Percentiles rank a stretch among this genome's conserved stretches.
Conservation (phyloP, 2,113 vertebrate genomes). For the Spheniscus mendiculus region DNA sequence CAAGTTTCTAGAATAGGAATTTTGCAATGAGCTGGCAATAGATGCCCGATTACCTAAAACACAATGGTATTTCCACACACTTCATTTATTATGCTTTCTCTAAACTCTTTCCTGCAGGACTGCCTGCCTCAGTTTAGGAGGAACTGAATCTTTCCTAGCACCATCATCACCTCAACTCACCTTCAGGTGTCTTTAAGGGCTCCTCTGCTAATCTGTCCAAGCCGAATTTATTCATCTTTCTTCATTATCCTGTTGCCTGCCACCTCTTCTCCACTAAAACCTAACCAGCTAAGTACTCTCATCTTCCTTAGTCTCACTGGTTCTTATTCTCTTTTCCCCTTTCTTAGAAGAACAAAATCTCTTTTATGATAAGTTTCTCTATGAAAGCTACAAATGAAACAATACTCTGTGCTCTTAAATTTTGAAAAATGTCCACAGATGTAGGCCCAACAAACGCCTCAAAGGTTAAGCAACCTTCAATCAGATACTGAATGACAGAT, state of each 20-base stretch:
- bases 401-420: background rate
- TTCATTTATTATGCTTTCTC: background rate
- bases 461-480: slow-evolving; percentile 2
- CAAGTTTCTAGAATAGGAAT: background rate
- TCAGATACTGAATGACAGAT: background rate
- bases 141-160: background rate
- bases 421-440: background rate
- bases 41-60: background rate
- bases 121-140: background rate
- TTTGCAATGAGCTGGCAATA: background rate
- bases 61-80: background rate
- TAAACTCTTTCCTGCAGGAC: background rate
- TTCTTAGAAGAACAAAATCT: background rate
- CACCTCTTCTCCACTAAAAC: background rate
- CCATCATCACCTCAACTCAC: background rate
- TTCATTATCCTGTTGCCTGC: background rate
- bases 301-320: background rate
- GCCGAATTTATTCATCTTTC: background rate
- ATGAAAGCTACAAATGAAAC: background rate
- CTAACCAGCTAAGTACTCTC: background rate
- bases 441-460: background rate
- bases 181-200: background rate
- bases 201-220: background rate
- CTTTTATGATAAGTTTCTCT: background rate
- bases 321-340: background rate